A percentile compares a stretch with the other conserved stretches of the same genome.
Evolutionary conservation across 2,888 invertebrate genomes (phyloP).

Genomic region (Baccha elongata): DNA sequence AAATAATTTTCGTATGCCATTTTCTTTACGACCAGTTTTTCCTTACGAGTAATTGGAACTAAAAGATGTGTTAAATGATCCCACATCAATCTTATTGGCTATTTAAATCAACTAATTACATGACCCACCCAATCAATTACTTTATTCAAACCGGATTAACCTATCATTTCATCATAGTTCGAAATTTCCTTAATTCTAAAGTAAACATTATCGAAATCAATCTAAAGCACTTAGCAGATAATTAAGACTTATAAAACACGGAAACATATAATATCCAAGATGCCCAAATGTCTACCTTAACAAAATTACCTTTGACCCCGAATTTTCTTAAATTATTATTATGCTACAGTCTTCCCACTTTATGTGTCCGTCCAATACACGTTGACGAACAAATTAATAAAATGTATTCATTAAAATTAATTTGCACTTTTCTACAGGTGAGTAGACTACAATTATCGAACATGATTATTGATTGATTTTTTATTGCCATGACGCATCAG

Average conservation of each 20-base stretch:
- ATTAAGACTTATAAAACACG: background rate
- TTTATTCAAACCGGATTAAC: background rate
- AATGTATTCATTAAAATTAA: background rate
- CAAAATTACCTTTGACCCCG: background rate
- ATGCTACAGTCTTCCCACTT: background rate
- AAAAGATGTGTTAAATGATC: too few relatives aligned
- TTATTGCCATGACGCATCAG: slow-evolving; percentile 1
- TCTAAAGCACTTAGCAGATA: background rate
- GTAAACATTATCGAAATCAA: background rate
- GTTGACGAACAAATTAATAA: background rate
- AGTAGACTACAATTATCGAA: slow-evolving; percentile 23
- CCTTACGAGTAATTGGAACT: too few relatives aligned
- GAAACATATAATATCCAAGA: background rate
- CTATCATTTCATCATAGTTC: background rate
- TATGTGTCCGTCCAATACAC: background rate
- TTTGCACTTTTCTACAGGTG: background rate
- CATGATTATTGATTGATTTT: slow-evolving; percentile 22
- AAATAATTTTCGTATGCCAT: background rate
- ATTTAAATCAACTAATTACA: background rate
- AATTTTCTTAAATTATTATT: background rate
- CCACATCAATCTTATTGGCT: too few relatives aligned
- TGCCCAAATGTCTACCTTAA: background rate
- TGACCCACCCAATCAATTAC: too few relatives aligned
- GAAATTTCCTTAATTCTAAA: background rate
- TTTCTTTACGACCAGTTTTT: too few relatives aligned